phyloP scores from a whole-genome alignment of 2,888 invertebrate species.

The Clivina fossor region DNA sequence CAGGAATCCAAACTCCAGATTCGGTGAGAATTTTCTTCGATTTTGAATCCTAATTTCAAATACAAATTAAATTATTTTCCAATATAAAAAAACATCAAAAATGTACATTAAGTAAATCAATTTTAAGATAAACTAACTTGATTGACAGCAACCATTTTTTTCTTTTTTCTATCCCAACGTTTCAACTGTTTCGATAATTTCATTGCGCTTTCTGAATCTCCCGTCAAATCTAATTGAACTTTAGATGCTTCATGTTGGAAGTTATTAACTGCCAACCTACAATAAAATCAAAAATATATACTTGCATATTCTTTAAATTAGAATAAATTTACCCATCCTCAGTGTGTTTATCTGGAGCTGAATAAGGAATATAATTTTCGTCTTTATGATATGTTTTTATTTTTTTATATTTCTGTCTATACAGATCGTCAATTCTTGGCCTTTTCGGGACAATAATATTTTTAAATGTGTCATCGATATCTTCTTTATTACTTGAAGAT shows the following conservation, averaged over 20 bases:
- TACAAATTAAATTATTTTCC: slow-evolving; percentile 35
- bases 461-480: slow-evolving; percentile 60
- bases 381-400: slow-evolving; percentile 63
- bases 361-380: slow-evolving; percentile 86
- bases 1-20: slow-evolving; percentile 92
- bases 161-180: slow-evolving; percentile 94
- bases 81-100: slow-evolving; percentile 6
- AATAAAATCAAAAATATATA: slow-evolving; percentile 26
- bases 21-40: slow-evolving; percentile 89
- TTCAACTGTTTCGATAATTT: slow-evolving; percentile 64
- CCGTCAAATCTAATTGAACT: slow-evolving; percentile 80
- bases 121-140: slow-evolving; percentile 54
- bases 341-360: slow-evolving; percentile 80
- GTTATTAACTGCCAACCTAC: slow-evolving; percentile 71
- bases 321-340: slow-evolving; percentile 68
- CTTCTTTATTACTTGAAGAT: slow-evolving; percentile 55
- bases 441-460: slow-evolving; percentile 61
- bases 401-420: slow-evolving; percentile 61
- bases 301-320: slow-evolving; percentile 42
- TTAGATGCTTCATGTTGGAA: slow-evolving; percentile 80
- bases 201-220: slow-evolving; percentile 72
- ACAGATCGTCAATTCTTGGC: slow-evolving; percentile 59
- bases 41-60: slow-evolving; percentile 54
- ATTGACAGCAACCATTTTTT: slow-evolving; percentile 84
- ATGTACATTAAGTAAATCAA: background rate